Evolutionary conservation across 2,888 invertebrate species (phyloP).

Genomic region (Allolobophora icterica): DNA sequence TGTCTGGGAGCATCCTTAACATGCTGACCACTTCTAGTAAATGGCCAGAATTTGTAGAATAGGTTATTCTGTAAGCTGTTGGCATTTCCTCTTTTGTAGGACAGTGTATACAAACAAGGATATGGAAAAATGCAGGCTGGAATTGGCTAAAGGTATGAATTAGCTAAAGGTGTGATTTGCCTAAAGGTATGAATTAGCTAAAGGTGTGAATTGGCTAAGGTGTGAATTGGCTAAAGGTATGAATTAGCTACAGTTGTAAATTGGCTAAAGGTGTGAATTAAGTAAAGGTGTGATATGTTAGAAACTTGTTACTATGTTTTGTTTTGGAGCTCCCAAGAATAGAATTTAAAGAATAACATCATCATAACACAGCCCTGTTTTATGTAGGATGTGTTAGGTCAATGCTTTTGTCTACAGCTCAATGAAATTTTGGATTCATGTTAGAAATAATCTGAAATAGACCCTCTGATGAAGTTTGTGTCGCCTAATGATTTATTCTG

Average conservation of each 20-base stretch:
- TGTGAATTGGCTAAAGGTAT: conserved; percentile 44
- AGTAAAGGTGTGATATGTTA: not conserved
- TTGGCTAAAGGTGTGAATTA: too few species aligned
- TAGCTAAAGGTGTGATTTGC: too few species aligned
- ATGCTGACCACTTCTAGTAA: not conserved
- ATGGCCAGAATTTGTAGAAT: not conserved
- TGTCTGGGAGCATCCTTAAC: not conserved
- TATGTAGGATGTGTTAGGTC: too few species aligned
- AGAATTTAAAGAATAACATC: too few species aligned
- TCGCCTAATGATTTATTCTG: too few species aligned
- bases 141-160: conserved; percentile 52
- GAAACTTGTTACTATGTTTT: not conserved
- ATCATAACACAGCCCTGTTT: too few species aligned
- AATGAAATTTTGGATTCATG: too few species aligned
- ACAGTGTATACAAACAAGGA: conserved; percentile 63
- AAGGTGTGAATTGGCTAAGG: conserved; percentile 41
- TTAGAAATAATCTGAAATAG: too few species aligned
- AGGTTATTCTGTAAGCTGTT: not conserved
- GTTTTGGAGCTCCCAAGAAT: not conserved
- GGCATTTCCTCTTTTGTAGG: conserved; percentile 51
- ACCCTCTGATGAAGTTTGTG: too few species aligned
- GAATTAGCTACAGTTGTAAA: too few species aligned
- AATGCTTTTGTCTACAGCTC: too few species aligned
- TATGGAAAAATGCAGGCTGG: conserved; percentile 62
- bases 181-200: too few species aligned